Base-by-base conservation (phyloP, 2,113 vertebrate species). In the Varanus komodoensis region DNA sequence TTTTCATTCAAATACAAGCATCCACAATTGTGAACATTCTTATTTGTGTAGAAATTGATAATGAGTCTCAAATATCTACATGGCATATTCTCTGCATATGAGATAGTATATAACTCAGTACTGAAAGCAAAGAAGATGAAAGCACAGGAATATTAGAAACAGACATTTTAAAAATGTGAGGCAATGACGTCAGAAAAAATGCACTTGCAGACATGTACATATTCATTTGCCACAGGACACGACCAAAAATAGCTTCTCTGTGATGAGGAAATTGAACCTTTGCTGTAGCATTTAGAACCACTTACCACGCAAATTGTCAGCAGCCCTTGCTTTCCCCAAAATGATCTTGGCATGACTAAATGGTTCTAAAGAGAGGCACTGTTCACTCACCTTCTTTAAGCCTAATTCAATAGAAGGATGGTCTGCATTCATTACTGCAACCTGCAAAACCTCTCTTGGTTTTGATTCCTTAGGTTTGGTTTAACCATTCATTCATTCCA, bases 401-500 rank as follows among this genome's bases (percentile, higher is more conserved):
- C 38, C 52, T 75, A 23, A 50, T 54, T 85, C n/a, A 82, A 82
- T 29, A 61, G 29, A 82, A 64, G 9, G 21, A 78, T 68, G 34
- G 29, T 48, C 64, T 52, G 77, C 67, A 80, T 81, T 81, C 44
- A 88, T 69, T 79, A 87, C 27, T 52, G 48, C 48, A 81, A 87
- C 79, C 19, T 50, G 4, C 57, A 48, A n/a, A 21, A 32, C 8
- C 5, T 64, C 23, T 87, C 23, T 44, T 67, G 61, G 19, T 67
- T 80, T n/a, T 17, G 61, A 80, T 29, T 34, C 38, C 79, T 64
- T 48, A 14, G 9, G 34, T 88, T 44, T 32, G 27, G 48, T 74
- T 34, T 21, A 86, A 54, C 32, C 2, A 3, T 54, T 34, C 9
- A 44, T 44, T 44, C 38, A 44, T 44, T 44, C 38, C 38, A 44